Conservation (phyloP, 2,888 invertebrate genomes). For the Coelogynopora nodosa region DNA sequence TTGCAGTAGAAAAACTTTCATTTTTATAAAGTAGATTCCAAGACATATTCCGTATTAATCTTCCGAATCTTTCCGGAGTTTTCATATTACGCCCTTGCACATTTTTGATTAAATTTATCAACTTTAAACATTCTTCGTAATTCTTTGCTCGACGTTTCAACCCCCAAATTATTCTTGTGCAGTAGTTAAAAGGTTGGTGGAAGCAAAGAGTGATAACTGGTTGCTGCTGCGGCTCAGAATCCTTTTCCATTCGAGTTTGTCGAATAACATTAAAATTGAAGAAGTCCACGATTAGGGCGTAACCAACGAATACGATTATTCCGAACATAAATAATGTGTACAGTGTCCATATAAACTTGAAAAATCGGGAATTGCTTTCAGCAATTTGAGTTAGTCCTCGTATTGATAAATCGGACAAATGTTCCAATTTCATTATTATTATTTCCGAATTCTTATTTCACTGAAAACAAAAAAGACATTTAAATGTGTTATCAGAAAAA, state of each 20-base stretch:
- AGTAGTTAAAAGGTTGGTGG: not conserved
- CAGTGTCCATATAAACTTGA: not conserved
- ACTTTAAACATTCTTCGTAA: not conserved
- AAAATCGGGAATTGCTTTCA: not conserved
- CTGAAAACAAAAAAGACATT: too few species aligned
- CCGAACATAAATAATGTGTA: not conserved
- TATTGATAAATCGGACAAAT: too few species aligned
- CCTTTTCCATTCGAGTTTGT: not conserved
- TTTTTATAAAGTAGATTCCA: too few species aligned
- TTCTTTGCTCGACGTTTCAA: not conserved
- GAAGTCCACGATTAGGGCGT: not conserved
- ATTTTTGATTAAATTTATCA: not conserved
- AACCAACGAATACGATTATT: not conserved
- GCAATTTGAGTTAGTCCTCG: too few species aligned
- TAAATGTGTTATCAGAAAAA: too few species aligned
- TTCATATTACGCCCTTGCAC: not conserved
- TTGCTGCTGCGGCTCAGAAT: not conserved
- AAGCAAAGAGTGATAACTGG: not conserved
- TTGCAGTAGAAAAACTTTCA: not conserved
- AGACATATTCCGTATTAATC: not conserved
- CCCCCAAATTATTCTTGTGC: not conserved
- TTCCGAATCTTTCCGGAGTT: not conserved
- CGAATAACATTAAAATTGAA: not conserved
- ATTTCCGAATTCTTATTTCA: too few species aligned
- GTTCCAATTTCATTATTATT: too few species aligned